Base-by-base conservation (phyloP, 2,888 invertebrate genomes). In the Andrena haemorrhoa region DNA sequence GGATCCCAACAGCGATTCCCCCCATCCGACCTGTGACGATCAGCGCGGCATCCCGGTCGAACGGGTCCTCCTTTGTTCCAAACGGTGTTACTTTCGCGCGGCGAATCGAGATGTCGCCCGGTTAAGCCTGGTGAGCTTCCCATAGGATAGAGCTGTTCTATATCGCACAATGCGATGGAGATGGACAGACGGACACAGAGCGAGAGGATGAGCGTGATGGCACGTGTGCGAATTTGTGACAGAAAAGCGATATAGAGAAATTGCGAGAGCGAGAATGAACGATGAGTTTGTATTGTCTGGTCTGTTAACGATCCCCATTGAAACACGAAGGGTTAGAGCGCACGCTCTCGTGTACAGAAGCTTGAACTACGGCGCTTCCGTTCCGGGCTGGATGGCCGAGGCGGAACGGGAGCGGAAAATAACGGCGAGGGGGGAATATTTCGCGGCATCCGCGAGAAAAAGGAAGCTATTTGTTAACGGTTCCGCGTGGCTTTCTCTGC, bases 101-200 rank as follows among this genome's bases (percentile, higher is more conserved):
- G 31, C 47, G 53, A 69, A 64, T 64, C 47, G 49, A 64, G 29
- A 31, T 16, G 31, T 26, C 35, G 69, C 56, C 47, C 68, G 12
- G 58, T 51, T 58, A 26, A 65, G 31, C 5, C 33, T 33, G 23
- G 16, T 10, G 63, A 23, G 58, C 49, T 69, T 56, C 26, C 64
- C 56, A 20, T 51, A 8, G 10, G 16, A 33, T 49, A 23, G 58
- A 47, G 56, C 23, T 56, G 23, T 47, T 79, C 79, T 68, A 75
- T 80, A 73, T 85, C 60, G 64, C 31, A 51, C 60, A 61, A 79
- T 80, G 75, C 68, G 78, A 84, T 84, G 74, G 83, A 86, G 89
- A 89, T 90, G 87, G 86, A 91, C 90, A 90, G 91, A 91, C 89
- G 90, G 90, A 91, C 90, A 89, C 83, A 79, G 88, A 80, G 75